Evolutionary conservation across 2,888 invertebrate species (phyloP), one percentile per base, ranked within the genome.

Genomic region (Eilema griseolum): DNA sequence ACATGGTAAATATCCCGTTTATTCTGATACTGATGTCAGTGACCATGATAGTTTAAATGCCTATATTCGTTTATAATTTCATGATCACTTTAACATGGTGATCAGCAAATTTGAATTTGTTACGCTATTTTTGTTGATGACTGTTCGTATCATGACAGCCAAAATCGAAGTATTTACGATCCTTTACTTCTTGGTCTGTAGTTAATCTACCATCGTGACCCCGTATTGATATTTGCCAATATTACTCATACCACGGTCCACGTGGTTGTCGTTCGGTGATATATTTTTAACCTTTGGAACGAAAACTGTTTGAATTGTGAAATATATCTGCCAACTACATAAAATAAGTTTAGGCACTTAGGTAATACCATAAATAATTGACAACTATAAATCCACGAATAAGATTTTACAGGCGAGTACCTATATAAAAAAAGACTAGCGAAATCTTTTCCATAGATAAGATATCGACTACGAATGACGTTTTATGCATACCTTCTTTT

Each of bases 361-460:
- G 33, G 2, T 59, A 41, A 62, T 24, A 62, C 41, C 41, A 62
- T 62, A 41, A 41, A 62, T 41, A 20, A 41, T 62, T 26, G 41
- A 62, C 62, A 26, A 41, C 26, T 41, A 62, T 11, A 41, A 62
- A 16, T 26, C 16, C 26, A 5, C 20, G 41, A 20, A 20, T 41
- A 24, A 62, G 26, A 26, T 41, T 62, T 64, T 52, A 11, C 52
- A 64, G 20, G 26, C 20, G 24, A 63, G 26, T n/a, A n/a, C n/a
- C n/a, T 28, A 66, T 24, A 24, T 24, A 37, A 57, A 33, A 16
- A 20, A 20, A 12, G 8, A 12, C 20, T 23, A 37, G 16, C 60
- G 5, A 41, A 24, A 16, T 66, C 23, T 41, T 66, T 24, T 60
- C 37, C 37, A 56, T 41, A 24, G 23, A 60, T 37, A 16, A 41